Conservation (phyloP, 1,140 invertebrate genomes). For the Zaprionus africanus region DNA sequence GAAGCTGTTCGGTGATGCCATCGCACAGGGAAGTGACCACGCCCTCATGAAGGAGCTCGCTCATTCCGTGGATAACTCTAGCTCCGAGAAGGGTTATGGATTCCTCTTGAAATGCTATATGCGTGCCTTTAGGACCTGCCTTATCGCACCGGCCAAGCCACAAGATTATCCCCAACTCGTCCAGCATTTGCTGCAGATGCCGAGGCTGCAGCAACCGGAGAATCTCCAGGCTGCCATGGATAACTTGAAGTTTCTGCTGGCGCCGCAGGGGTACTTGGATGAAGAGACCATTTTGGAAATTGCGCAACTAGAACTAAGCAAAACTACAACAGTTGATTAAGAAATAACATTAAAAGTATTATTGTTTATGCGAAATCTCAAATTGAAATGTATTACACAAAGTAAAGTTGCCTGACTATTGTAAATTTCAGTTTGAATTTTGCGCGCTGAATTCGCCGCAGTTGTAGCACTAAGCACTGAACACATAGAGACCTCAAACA, state of each 20-base stretch:
- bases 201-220: constrained; percentile 1
- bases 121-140: background rate
- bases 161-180: constrained; percentile 13
- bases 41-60: constrained; percentile 9
- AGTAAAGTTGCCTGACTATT: background rate
- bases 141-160: background rate
- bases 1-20: constrained; percentile 15
- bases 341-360: background rate
- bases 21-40: background rate
- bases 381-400: background rate
- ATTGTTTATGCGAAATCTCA: background rate
- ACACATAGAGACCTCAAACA: no score
- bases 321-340: background rate
- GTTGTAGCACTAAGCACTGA: background rate
- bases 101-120: constrained; percentile 39
- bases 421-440: background rate
- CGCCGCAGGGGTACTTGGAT: background rate
- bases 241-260: constrained; percentile 17
- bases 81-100: background rate
- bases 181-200: constrained; percentile 16
- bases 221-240: background rate
- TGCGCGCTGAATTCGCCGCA: background rate
- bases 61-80: background rate
- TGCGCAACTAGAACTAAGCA: background rate
- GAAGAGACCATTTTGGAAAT: background rate